Base-by-base conservation (phyloP, 2,888 invertebrate genomes). In the Eupithecia abbreviata region DNA sequence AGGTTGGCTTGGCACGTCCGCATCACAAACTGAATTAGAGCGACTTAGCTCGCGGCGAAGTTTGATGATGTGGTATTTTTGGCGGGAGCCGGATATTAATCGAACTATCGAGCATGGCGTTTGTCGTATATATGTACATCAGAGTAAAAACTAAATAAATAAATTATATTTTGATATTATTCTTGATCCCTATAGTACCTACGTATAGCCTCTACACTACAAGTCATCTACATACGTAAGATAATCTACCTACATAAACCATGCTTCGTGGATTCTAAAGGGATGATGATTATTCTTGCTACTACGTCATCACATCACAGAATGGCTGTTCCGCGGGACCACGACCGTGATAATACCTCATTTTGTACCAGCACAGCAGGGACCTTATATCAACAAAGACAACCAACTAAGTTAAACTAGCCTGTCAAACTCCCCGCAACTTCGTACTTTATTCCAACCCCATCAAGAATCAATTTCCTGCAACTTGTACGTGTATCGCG, bases 11-110 rank as follows among this genome's bases (percentile, higher is more conserved):
- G 62, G 9, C 62, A 30, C 73, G 67, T 73, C 73, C 67, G 73
- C 51, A 41, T n/a, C 72, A 65, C 72, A 55, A 73, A 73, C 42
- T 55, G 73, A 42, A 55, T 73, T 67, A 73, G 66, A 43, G 62
- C 71, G 58, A 45, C 62, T 72, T 62, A 45, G 43, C 72, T 45
- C 30, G 71, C 45, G 72, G 18, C 47, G 9, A 47, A 65, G 6
- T 72, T 47, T 47, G 47, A 45, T 58, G 42, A 65, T 72, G 66
- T 66, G 66, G n/a, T 72, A 49, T 72, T 66, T 72, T 72, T 65
- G 58, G 72, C 72, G 45, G 49, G 49, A 41, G 15, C 42, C 72
- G 65, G 49, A 66, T 47, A 66, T 72, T 65, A 65, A 72, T 72
- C 41, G 41, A 65, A 65, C 65, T 65, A 66, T 66, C 42, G 15